Conservation (phyloP, 2,113 vertebrate genomes). For the Pholis gunnellus region DNA sequence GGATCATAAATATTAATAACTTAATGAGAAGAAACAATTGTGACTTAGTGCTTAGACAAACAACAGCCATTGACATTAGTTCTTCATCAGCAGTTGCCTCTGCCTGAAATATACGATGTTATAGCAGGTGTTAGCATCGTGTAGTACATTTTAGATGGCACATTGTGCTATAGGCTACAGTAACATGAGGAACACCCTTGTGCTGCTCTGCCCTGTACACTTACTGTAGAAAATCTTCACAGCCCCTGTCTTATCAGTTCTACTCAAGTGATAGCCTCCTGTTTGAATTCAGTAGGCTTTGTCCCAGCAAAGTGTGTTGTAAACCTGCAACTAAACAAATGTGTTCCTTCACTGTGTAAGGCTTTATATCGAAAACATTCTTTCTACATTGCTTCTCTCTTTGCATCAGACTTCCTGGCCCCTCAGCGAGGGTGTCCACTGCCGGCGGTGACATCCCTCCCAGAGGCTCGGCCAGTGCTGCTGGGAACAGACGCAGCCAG, state of each 20-base stretch:
- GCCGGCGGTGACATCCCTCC: constrained; percentile 90
- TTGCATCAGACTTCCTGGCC: constrained; percentile 92
- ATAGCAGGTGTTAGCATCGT: neutral
- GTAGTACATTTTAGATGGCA: neutral
- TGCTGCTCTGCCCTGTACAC: neutral
- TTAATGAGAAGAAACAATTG: neutral
- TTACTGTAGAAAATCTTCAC: neutral
- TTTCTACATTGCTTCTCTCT: constrained; percentile 11
- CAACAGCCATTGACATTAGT: neutral
- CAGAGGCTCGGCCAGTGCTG: constrained; percentile 82
- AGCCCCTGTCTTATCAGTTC: too few relatives aligned
- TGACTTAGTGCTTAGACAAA: neutral
- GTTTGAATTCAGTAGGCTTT: neutral
- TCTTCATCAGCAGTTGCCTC: neutral
- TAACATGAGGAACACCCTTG: neutral
- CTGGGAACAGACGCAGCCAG: constrained; percentile 94
- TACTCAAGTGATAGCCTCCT: neutral
- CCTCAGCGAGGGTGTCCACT: constrained; percentile 88
- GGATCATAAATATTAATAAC: neutral
- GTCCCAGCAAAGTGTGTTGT: neutral
- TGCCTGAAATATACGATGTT: neutral
- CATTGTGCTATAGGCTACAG: neutral
- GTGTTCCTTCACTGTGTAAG: neutral
- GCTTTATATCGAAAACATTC: neutral
- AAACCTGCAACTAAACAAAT: neutral